Conservation (phyloP, 2,797 vertebrate genomes). For the Myotis findleyi region DNA sequence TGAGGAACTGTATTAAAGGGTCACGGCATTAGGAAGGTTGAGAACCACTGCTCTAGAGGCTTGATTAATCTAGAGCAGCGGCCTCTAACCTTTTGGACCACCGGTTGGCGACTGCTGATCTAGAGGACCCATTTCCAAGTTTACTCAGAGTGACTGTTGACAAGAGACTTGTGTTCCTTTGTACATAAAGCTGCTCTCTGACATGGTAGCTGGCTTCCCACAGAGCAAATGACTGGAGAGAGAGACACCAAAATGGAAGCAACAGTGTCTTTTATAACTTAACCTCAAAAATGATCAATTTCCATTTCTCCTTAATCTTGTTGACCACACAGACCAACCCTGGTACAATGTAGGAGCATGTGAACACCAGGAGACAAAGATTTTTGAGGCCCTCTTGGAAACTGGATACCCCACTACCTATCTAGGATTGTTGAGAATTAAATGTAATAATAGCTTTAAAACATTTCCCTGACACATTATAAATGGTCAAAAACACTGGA, state of each 20-base stretch:
- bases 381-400: not conserved
- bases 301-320: not conserved
- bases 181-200: too few species aligned
- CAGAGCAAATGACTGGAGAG: not conserved
- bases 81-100: too few species aligned
- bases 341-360: not conserved
- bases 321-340: not conserved
- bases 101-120: too few species aligned
- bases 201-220: not conserved
- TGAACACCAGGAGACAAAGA: not conserved
- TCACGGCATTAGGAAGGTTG: too few species aligned
- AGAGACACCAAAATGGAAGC: not conserved
- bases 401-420: not conserved
- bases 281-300: not conserved
- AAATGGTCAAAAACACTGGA: not conserved
- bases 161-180: not conserved
- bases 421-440: not conserved
- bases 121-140: not conserved
- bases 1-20: too few species aligned
- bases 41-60: not conserved
- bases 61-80: not conserved
- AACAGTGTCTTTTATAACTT: not conserved
- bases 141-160: not conserved
- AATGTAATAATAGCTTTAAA: conserved; percentile 25
- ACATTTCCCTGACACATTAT: not conserved